Base-by-base conservation (phyloP, 2,888 invertebrate species). In the Andrena marginata region DNA sequence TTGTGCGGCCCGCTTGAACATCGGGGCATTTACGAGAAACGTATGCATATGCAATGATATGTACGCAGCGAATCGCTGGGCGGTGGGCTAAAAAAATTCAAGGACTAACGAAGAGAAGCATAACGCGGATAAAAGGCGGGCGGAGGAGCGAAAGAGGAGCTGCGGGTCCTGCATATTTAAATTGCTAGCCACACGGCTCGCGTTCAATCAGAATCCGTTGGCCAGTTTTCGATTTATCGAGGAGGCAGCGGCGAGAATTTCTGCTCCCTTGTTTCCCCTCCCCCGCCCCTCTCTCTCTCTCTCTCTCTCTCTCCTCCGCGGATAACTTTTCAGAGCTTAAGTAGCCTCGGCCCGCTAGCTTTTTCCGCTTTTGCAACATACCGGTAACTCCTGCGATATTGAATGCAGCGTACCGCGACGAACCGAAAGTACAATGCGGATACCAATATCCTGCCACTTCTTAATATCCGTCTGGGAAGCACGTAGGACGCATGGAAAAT, bases 371-470 rank as follows among this genome's bases (percentile, higher is more conserved):
- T 56, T 64, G 77, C 49, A 35, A 33, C 42, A n/a, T n/a, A 2
- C 29, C 60, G 67, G 33, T 69, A 67, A 71, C 82, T 78, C 59
- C 54, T 35, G 74, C 77, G 35, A 79, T 84, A 84, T 83, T 65
- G 82, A 88, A 85, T 51, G 80, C 79, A 76, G 54, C 67, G 82
- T 80, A 56, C 76, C 82, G 75, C 48, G 77, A 71, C 49, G 51
- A 42, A 59, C 29, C 72, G 77, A 77, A 83, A 77, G 65, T 74
- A 81, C 83, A 79, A 86, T 85, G 80, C 75, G 81, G 73, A 86
- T 81, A 86, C 77, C 85, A 80, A 87, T 87, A 88, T 84, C 77
- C 85, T 77, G 75, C 80, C 85, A 77, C 80, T 82, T 83, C 79
- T 79, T 87, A 80, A 88, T 88, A 85, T 80, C 82, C 82, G 77